Conservation (phyloP, 2,797 vertebrate species). For the Gymnocypris eckloni region DNA sequence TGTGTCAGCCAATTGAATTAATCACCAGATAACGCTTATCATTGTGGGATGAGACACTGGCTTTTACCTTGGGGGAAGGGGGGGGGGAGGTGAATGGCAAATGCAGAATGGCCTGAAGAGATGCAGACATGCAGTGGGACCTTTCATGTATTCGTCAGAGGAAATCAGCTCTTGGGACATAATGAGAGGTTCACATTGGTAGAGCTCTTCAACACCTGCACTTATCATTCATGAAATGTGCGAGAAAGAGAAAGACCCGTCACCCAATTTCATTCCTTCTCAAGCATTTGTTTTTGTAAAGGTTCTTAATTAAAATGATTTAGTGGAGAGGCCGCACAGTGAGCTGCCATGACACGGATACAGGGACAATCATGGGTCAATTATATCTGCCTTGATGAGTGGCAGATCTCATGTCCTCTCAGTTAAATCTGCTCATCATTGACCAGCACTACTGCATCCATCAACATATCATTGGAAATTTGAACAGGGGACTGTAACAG, state of each 20-base stretch:
- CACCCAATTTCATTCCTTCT: slow-evolving; percentile 3
- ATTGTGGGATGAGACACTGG: no score
- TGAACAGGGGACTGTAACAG: no score
- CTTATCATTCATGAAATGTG: slow-evolving; percentile 33
- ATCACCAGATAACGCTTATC: no score
- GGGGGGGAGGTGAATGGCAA: slow-evolving; percentile 6
- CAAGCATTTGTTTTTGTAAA: slow-evolving; percentile 48
- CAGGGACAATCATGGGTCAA: slow-evolving; percentile 23
- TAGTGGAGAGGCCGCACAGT: slow-evolving; percentile 36
- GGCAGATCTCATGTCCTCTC: slow-evolving; percentile 49
- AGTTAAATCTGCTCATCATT: slow-evolving; percentile 25
- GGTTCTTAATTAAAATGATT: slow-evolving; percentile 61
- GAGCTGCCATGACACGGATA: slow-evolving; percentile 11
- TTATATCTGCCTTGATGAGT: slow-evolving; percentile 51
- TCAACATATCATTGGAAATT: background rate
- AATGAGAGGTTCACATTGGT: slow-evolving; percentile 39
- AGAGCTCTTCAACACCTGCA: slow-evolving; percentile 27
- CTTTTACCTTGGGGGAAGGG: no score
- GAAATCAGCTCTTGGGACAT: slow-evolving; percentile 27
- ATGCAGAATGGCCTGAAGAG: slow-evolving; percentile 4
- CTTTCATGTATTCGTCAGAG: slow-evolving; percentile 29
- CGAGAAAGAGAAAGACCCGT: background rate
- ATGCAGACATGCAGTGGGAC: background rate
- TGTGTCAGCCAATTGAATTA: no score
- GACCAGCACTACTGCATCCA: slow-evolving; percentile 1